Evolutionary conservation across 2,113 vertebrate genomes (phyloP), one percentile per base, ranked within the genome.

Genomic region (Leucopternis melanops): DNA sequence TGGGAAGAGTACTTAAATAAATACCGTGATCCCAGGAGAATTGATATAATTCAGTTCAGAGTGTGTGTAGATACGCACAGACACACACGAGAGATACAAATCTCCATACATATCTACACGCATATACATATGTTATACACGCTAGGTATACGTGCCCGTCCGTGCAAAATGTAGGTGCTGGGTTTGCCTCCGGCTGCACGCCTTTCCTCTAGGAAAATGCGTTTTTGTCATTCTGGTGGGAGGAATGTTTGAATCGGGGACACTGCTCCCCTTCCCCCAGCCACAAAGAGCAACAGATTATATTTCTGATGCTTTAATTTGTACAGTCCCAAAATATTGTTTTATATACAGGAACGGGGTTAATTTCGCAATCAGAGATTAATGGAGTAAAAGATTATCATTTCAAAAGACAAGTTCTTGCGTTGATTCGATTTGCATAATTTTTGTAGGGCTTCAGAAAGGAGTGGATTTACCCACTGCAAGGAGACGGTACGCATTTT

Each of bases 381-480:
- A 94, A 92, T 83, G 78, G 91, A 88, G 62, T 84, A 44, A 82
- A 90, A 73, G 77, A 96, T 97, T 97, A 95, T 94, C 81, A 93
- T 97, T 97, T 97, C 97, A 96, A 92, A 96, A 98, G 94, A 85
- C 91, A 87, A 93, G 58, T 94, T 94, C 78, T 95, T 89, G 91
- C 55, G 55, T 92, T 81, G 92, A 84, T 90, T 91, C 95, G 70
- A 96, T 97, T 97, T 97, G 92, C 97, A 95, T 97, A 96, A 89
- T 94, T 97, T 97, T 97, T 94, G 89, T 84, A 55, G 36, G 75
- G 57, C 87, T 87, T 88, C 81, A 84, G 83, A 92, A 73, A 80
- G 74, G 52, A 85, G 87, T 73, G 85, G 83, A 92, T 93, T 92
- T 92, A 77, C 81, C 78, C 94, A 55, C 74, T 94, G 92, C 75